Base-by-base conservation (phyloP, 2,797 vertebrate genomes). In the Gallinago stenura region DNA sequence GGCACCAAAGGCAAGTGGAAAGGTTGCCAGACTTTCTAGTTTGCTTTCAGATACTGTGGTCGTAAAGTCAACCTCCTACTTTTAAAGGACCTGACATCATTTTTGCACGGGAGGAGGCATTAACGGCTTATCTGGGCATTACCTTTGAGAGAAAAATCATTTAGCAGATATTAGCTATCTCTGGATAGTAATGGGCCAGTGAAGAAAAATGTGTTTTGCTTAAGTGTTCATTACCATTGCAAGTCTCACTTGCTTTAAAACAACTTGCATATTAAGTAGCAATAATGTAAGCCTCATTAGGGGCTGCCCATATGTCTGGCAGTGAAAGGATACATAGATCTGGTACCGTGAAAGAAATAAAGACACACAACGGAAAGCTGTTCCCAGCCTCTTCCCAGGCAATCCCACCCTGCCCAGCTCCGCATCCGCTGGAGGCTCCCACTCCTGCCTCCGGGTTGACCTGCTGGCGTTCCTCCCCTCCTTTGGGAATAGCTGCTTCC, bases 181-280 rank as follows among this genome's bases (percentile, higher is more conserved):
- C 87, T 87, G 60, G 75, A 60, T 90, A 87, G 87, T 90, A 96
- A 95, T 91, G 86, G 86, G 15, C 77, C 90, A 60, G 83, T 3
- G 48, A 95, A 96, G 88, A 96, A 94, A 95, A 96, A 94, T 82
- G 93, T 73, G 91, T 66, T 95, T 97, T 95, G 54, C 69, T 95
- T 79, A 94, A 97, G 91, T 28, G 80, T 91, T 95, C 94, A 91
- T 95, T 94, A 93, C 77, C 66, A 73, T 26, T 50, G 62, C 77
- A 56, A 95, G 85, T 93, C 87, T 90, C 84, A 58, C 86, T 90
- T 83, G 87, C 93, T 95, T 94, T 93, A 91, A 76, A 95, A 91
- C 88, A 97, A 96, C 95, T 95, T 95, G 93, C 93, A 93, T 96
- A 94, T 96, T 96, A 97, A 97, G 81, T 72, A 96, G 93, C 85